Conservation (phyloP, 2,888 invertebrate species). For the Drosophila neonasuta region DNA sequence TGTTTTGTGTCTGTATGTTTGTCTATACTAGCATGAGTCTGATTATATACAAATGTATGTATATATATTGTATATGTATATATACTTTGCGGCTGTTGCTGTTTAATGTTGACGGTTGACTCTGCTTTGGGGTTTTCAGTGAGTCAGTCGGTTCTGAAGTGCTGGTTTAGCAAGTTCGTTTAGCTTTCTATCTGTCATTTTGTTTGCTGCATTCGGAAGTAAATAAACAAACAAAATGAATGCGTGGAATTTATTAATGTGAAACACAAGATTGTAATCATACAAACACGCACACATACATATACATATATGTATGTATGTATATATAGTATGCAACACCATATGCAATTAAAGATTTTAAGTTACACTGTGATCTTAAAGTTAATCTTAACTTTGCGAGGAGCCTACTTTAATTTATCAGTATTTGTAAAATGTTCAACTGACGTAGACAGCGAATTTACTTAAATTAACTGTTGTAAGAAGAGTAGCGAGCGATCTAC, state of each 20-base stretch:
- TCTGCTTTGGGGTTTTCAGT: slow-evolving; percentile 59
- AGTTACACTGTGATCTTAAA: slow-evolving; percentile 6
- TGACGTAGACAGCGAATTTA: slow-evolving; percentile 2
- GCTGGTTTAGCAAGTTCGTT: slow-evolving; percentile 52
- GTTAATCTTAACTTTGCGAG: neutral
- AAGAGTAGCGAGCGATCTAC: neutral
- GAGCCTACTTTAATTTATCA: neutral
- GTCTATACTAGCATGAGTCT: slow-evolving; percentile 26
- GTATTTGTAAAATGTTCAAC: neutral
- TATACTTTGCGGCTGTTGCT: slow-evolving; percentile 37
- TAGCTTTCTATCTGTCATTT: neutral
- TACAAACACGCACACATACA: neutral
- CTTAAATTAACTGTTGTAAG: slow-evolving; percentile 7
- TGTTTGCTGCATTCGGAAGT: slow-evolving; percentile 6
- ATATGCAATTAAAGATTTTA: slow-evolving; percentile 5
- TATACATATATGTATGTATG: neutral
- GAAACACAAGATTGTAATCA: slow-evolving; percentile 12
- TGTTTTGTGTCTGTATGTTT: neutral
- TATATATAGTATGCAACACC: neutral
- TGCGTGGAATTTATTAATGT: slow-evolving; percentile 19
- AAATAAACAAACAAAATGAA: slow-evolving; percentile 18
- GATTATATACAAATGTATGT: slow-evolving; percentile 10
- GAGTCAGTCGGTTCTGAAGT: slow-evolving; percentile 59
- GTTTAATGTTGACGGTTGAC: slow-evolving; percentile 29
- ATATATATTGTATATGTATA: slow-evolving; percentile 10